Evolutionary conservation across 1,140 invertebrate genomes (phyloP), one percentile per base, ranked within the genome.

Genomic region (Lepidurus couesii): DNA sequence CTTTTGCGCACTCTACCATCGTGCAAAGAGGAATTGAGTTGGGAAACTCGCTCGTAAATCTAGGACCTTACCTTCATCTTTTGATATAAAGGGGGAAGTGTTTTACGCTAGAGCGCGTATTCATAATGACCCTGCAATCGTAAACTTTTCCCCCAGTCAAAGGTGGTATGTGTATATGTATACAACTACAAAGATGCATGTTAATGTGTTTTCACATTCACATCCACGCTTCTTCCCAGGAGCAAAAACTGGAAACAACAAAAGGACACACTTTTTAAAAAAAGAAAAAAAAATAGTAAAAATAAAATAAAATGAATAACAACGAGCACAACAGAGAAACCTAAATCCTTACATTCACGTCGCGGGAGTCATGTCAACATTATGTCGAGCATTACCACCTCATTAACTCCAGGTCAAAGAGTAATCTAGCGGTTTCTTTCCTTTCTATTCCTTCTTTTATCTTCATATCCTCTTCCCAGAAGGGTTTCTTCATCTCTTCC

Each of bases 381-480:
- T 65, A 65, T 21, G 53, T 65, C 53, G 53, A 65, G 21, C 53
- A 65, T 65, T 65, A 65, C 53, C 53, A 16, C 53, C 53, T 65
- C 13, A 65, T 65, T 65, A 65, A 65, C 53, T 21, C 21, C 6
- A 65, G 53, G 45, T 47, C 45, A 10, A 10, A 11, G 10, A 7
- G 53, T 9, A 65, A 4, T 21, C 53, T 65, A 65, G 53, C 53
- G 53, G 53, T 65, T 65, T 65, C 21, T 65, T n/a, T 65, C 21
- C 53, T n/a, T 65, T 21, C 4, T 47, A 47, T 16, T 7, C 16
- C 16, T 16, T 47, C 8, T 65, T 16, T 65, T 13, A 65, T 65
- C 53, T 65, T 16, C 21, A 65, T 21, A 11, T 65, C 53, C 53
- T 65, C 53, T 16, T 7, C 53, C 16, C 16, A 21, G n/a, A 21